These are phyloP conservation scores for Orchesellides sinensis DNA, from an alignment of 2,888 invertebrate species.

Conservation along the genomic window DNA sequence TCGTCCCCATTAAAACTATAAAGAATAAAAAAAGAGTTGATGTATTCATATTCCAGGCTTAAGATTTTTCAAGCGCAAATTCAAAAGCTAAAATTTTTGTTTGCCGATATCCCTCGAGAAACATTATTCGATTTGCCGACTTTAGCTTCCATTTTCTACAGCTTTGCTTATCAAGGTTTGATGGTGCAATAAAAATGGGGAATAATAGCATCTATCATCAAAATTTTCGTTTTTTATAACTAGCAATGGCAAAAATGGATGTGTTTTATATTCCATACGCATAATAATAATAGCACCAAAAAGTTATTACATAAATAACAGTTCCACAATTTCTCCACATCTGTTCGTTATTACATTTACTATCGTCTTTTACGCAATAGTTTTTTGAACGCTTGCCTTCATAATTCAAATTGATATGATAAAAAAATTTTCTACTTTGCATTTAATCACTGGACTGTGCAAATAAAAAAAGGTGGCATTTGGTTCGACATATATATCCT, in stretches of 20 bases:
- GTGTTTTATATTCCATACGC: too few relatives aligned
- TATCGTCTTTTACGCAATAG: too few relatives aligned
- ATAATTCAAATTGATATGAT: background rate
- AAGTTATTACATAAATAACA: too few relatives aligned
- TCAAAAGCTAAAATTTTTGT: background rate
- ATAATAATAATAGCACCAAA: too few relatives aligned
- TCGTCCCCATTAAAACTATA: constrained; percentile 75
- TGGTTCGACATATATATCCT: background rate
- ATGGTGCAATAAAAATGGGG: constrained; percentile 36
- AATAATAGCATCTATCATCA: constrained; percentile 15
- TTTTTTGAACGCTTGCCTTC: background rate
- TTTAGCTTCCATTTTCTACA: too few relatives aligned
- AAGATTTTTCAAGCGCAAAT: background rate
- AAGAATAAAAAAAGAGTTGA: background rate
- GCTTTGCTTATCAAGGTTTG: background rate
- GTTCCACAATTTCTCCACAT: constrained; percentile 38
- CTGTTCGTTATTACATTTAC: constrained; percentile 12
- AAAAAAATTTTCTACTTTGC: background rate
- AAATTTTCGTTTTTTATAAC: background rate
- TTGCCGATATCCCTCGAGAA: constrained; percentile 1
- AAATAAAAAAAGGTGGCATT: background rate
- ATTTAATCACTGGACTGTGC: background rate
- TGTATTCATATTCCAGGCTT: background rate
- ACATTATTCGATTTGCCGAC: too few relatives aligned
- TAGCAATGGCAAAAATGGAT: background rate